Conservation (phyloP, 23 tunicate species). For the Ascidia mentula region DNA sequence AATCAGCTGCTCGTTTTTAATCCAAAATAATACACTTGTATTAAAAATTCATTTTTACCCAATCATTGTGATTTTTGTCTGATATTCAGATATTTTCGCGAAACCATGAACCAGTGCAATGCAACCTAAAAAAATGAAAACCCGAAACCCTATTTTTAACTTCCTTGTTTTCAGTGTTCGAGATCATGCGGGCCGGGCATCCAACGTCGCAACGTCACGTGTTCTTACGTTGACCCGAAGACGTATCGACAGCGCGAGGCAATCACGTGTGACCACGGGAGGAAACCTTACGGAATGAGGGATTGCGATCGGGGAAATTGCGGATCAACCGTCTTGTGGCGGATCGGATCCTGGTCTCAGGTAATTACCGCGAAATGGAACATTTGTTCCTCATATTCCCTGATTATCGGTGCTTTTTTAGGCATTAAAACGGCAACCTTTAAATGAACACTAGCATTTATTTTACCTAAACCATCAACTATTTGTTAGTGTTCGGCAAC, state of each 20-base stretch:
- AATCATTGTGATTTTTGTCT: too few species aligned
- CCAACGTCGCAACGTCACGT: slow-evolving; percentile 57
- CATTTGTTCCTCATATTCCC: too few species aligned
- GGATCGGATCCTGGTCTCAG: slow-evolving; percentile 78
- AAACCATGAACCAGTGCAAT: too few species aligned
- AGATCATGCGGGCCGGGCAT: slow-evolving; percentile 80
- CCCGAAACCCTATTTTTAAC: too few species aligned
- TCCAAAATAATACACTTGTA: too few species aligned
- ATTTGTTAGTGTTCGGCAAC: slow-evolving; percentile 68
- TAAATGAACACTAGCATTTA: too few species aligned
- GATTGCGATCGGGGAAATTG: slow-evolving; percentile 80
- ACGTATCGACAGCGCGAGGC: slow-evolving; percentile 39
- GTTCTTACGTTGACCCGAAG: slow-evolving; percentile 55
- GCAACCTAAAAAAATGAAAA: too few species aligned
- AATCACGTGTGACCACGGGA: slow-evolving; percentile 38
- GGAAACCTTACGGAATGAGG: slow-evolving; percentile 45
- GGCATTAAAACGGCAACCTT: too few species aligned
- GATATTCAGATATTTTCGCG: too few species aligned
- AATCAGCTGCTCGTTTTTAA: too few species aligned
- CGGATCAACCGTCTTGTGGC: slow-evolving; percentile 48
- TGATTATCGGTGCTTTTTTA: too few species aligned
- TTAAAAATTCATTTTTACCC: too few species aligned
- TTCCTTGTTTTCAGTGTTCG: slow-evolving; percentile 60
- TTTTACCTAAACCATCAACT: background rate
- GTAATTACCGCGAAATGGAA: slow-evolving; percentile 49